Base-by-base conservation (phyloP, 2,113 vertebrate genomes). In the Herpailurus yagouaroundi region DNA sequence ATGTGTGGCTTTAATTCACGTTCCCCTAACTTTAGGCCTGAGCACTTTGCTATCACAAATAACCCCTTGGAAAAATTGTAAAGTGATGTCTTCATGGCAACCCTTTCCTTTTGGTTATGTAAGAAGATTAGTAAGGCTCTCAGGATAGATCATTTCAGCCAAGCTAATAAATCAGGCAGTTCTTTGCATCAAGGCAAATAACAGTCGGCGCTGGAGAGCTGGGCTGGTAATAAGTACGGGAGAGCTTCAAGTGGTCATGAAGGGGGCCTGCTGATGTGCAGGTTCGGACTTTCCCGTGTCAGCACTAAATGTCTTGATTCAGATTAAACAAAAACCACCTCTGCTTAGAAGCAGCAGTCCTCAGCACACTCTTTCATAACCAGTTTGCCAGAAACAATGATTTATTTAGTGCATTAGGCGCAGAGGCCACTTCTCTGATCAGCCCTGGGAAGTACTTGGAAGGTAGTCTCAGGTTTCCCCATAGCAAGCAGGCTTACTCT, bases 261-360 rank as follows among this genome's bases (percentile, higher is more conserved):
- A 98, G 98, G 90, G 98, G 98, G 96, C 91, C 94, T 98, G 98
- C 98, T 99, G 98, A 98, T 98, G 66, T 96, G 73, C 95, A 93
- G 95, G 94, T 98, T 98, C 94, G 97, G 97, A 97, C 95, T 98
- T 98, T 90, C 95, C 36, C 2, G 66, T 96, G 94, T 98, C 98
- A 99, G 98, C 98, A 98, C 48, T 97, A 98, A 98, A 91, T 86
- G 94, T 93, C 89, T 97, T 82, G 91, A 96, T 98, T 98, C 96
- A 97, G 89, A 94, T 98, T 97, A 98, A 98, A 98, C 71, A 97
- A 97, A 96, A 92, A 86, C 89, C 93, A 74, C 96, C 96, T 97
- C 94, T 97, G 45, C 89, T 96, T 86, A 69, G 48, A 96, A 97
- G 94, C 41, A 96, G 97, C 94, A 66, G 60, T 93, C 84, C 86